Base-by-base conservation (phyloP, 2,797 vertebrate species). In the Tamandua tetradactyla region DNA sequence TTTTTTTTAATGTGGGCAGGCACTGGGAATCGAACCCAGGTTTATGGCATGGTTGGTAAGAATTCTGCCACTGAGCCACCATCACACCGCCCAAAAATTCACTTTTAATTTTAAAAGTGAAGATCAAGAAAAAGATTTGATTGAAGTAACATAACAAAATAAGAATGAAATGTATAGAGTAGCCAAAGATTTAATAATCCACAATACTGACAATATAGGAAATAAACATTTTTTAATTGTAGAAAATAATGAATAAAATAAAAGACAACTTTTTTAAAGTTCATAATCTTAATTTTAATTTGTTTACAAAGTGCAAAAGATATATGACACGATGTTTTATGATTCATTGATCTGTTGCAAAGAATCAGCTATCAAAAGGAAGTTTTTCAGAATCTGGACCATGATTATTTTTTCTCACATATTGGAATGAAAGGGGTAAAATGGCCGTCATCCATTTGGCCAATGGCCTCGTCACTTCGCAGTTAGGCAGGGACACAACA, bases 231-330 rank as follows among this genome's bases (percentile, higher is more conserved):
- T 75, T 89, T 68, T 13, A 86, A 91, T 79, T n/a, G 4, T 49
- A n/a, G 37, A 76, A 90, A 92, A 66, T 71, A 79, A 40, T 90
- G 30, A 94, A 40, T 86, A 71, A 94, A 94, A 44, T 85, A 85
- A 76, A 17, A 40, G 25, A 82, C 87, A 93, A 84, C 32, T 1
- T 84, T 44, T 68, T 94, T 87, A 23, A 93, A 75, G 7, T 71
- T 68, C 71, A 75, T 72, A 47, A 42, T 14, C 35, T 66, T 82
- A 82, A 92, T 81, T 82, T 55, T 75, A 82, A 40, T 55, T 61
- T 89, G n/a, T 72, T 91, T 82, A 37, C 66, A 37, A 92, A 82
- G 30, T 47, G 11, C 18, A 93, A 66, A 66, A 68, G 2, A 44
- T 62, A n/a, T 15, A 22, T 52, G 32, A 32, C 64, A 81, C 2